A percentile compares a stretch with the other conserved stretches of the same genome.
These are phyloP conservation scores for Dolichomitus sp. DNA, from an alignment of 2,888 invertebrate genomes.

Conservation along the genomic window DNA sequence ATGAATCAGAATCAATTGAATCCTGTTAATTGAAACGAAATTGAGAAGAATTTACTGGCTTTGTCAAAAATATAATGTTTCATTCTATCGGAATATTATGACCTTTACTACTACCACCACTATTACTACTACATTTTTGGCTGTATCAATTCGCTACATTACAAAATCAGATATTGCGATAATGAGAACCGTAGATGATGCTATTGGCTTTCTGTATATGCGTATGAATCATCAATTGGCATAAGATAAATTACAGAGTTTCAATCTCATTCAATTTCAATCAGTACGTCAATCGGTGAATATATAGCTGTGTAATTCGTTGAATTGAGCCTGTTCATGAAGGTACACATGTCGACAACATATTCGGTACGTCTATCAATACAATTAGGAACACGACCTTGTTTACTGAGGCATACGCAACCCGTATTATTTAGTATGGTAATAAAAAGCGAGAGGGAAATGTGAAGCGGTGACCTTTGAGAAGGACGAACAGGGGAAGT, in stretches of 20 bases:
- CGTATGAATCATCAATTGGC: background rate
- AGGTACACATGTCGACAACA: background rate
- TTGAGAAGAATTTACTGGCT: no score
- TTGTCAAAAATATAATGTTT: no score
- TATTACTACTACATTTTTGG: background rate
- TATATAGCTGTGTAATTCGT: background rate
- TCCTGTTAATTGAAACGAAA: no score
- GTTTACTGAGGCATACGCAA: constrained; percentile 5
- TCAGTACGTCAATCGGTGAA: background rate
- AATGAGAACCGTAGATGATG: background rate
- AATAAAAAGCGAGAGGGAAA: constrained; percentile 42
- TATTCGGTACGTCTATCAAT: constrained; percentile 27
- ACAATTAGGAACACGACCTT: constrained; percentile 49
- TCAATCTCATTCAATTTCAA: background rate
- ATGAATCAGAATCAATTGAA: no score
- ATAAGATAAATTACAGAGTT: constrained; percentile 5
- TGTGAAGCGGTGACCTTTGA: constrained; percentile 49
- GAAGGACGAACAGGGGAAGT: constrained; percentile 57
- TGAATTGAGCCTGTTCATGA: constrained; percentile 10
- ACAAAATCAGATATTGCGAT: background rate
- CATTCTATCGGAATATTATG: background rate
- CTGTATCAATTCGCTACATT: background rate
- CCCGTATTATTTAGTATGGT: constrained; percentile 35
- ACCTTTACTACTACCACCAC: background rate
- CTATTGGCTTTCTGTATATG: background rate